Percentiles rank a stretch among this genome's conserved stretches.
These are phyloP conservation scores for Platygyra sinensis DNA, from an alignment of 64 coral and sea anemone genomes.

Conservation along the genomic window DNA sequence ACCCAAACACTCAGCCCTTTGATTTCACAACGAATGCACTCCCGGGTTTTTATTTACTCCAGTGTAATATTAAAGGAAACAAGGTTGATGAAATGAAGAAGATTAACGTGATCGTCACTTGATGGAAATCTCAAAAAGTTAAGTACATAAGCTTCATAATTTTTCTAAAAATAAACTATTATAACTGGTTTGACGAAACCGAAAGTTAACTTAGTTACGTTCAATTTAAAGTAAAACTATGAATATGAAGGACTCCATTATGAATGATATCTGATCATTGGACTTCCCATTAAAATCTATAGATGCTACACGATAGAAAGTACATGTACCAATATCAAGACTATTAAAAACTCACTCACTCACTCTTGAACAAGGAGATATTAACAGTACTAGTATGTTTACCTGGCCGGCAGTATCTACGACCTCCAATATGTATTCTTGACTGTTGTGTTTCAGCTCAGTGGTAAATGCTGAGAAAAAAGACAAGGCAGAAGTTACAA, in stretches of 20 bases:
- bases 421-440: slow-evolving; percentile 92
- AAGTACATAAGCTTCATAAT: not conserved
- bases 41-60: too few species aligned
- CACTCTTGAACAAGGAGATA: not conserved
- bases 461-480: slow-evolving; percentile 86
- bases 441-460: slow-evolving; percentile 84
- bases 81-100: too few species aligned
- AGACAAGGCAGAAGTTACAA: not conserved
- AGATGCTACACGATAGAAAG: not conserved
- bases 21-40: too few species aligned
- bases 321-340: not conserved
- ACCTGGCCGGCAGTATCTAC: slow-evolving; percentile 99
- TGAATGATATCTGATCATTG: too few species aligned
- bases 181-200: too few species aligned
- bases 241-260: too few species aligned
- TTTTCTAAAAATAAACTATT: not conserved
- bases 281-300: too few species aligned
- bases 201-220: too few species aligned
- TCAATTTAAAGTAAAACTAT: too few species aligned
- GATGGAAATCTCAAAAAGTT: not conserved
- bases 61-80: too few species aligned
- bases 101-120: not conserved
- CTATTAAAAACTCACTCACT: not conserved
- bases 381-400: not conserved
- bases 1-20: too few species aligned